Evolutionary conservation across 2,113 vertebrate genomes (phyloP), one percentile per base, ranked within the genome.

Genomic region (Synchiropus splendidus): DNA sequence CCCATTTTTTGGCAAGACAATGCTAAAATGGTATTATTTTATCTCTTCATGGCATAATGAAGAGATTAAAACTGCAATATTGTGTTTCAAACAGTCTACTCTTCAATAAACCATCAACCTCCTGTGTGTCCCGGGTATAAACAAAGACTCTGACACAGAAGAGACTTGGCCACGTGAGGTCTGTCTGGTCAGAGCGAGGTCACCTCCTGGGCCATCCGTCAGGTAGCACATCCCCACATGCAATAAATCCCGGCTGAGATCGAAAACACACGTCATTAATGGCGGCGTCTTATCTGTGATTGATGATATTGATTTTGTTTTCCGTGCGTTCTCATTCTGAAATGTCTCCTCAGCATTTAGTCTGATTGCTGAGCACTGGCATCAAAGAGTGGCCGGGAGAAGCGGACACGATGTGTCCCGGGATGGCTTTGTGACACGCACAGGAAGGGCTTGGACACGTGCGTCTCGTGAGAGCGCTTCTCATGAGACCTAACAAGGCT

Each of bases 251-350:
- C 77, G 51, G 42, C 52, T 27, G 48, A 82, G 83, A 84, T 85
- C 58, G 71, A 82, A 82, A 83, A 66, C 83, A 87, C 81, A 79
- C 70, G 72, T 62, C 70, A 75, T 79, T 80, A 85, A 81, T 81
- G 70, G 72, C 58, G 72, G 70, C 83, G 78, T 83, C 78, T 73
- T 80, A 68, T 35, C 54, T 42, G 57, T 87, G 84, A 87, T 85
- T 85, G 81, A 86, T 86, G 81, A 83, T 81, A 83, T 86, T 82
- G 79, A 84, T 84, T 84, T 65, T 75, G 71, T 79, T 85, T 83
- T 80, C 80, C 78, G 73, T 77, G 75, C 54, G 58, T 50, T 57
- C 51, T 58, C 53, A 21, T 48, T 54, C 63, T 77, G 64, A 75
- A 74, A 82, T 62, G 75, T 80, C 83, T 84, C 76, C 21, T 81